Conservation (phyloP, 2,113 vertebrate genomes). For the Pampusana beccarii region DNA sequence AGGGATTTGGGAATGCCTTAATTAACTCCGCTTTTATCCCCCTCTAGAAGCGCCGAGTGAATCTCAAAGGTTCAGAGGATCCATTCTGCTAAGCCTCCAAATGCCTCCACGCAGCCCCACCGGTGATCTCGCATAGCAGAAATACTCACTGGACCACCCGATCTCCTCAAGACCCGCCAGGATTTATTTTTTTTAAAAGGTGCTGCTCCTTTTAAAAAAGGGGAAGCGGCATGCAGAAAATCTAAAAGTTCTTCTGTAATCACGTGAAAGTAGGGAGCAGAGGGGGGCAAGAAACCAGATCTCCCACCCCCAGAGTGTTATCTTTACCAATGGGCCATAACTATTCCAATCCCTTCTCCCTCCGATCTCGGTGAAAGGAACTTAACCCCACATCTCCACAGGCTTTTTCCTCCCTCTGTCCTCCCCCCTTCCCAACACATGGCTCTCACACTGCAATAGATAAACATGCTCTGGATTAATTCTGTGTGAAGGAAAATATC, state of each 20-base stretch:
- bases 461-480: background rate
- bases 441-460: background rate
- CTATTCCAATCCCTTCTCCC: background rate
- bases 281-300: background rate
- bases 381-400: background rate
- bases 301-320: background rate
- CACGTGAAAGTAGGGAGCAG: background rate
- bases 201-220: background rate
- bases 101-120: background rate
- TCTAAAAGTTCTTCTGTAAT: background rate
- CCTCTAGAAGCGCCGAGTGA: background rate
- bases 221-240: background rate
- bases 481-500: background rate
- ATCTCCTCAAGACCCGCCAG: background rate
- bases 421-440: rapidly evolving
- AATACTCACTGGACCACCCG: background rate
- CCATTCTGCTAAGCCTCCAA: conserved; percentile 23
- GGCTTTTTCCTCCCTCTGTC: background rate
- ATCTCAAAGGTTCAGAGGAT: conserved; percentile 18
- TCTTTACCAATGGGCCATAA: background rate
- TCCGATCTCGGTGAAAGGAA: background rate
- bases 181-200: background rate
- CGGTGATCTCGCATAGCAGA: background rate
- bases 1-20: conserved; percentile 22
- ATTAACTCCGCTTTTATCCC: conserved; percentile 30